A percentile compares a stretch with the other conserved stretches of the same genome.
Evolutionary conservation across 1,140 invertebrate species (phyloP).

Genomic region (Dryas iulia): DNA sequence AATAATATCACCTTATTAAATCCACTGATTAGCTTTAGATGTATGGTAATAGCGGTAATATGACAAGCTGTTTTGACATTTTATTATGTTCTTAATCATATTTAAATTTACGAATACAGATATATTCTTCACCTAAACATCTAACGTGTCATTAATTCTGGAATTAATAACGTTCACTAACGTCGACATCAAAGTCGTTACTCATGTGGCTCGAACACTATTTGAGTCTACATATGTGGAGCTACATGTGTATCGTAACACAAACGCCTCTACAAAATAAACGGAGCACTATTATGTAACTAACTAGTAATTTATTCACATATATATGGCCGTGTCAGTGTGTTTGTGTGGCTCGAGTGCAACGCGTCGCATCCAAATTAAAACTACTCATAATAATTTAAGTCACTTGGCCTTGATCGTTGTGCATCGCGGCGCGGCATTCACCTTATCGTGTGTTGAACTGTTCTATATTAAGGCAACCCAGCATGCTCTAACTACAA

Average conservation of each 20-base stretch:
- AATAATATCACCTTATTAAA: conserved; percentile 30
- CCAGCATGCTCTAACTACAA: conserved; percentile 52
- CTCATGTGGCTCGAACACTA: conserved; percentile 4
- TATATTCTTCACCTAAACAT: conserved; percentile 10
- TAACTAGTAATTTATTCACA: neutral
- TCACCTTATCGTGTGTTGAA: conserved; percentile 78
- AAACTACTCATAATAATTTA: conserved; percentile 40
- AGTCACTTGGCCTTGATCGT: conserved; percentile 64
- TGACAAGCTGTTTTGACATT: conserved; percentile 29
- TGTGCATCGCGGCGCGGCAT: conserved; percentile 58
- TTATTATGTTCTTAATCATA: conserved; percentile 25
- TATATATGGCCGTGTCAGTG: conserved; percentile 18
- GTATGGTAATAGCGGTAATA: conserved; percentile 18
- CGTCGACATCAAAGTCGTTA: conserved; percentile 13
- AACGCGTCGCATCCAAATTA: conserved; percentile 20
- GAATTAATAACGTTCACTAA: conserved; percentile 7
- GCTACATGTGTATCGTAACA: neutral
- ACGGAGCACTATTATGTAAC: neutral
- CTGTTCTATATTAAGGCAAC: conserved; percentile 58
- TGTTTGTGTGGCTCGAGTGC: conserved; percentile 34
- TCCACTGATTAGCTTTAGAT: conserved; percentile 15
- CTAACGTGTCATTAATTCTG: conserved; percentile 10
- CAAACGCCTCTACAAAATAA: neutral
- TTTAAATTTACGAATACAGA: conserved; percentile 16
- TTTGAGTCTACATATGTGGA: neutral